A percentile compares a stretch with the other conserved stretches of the same genome.
Conservation (phyloP, 2,797 vertebrate species). For the Aldrovandia affinis region DNA sequence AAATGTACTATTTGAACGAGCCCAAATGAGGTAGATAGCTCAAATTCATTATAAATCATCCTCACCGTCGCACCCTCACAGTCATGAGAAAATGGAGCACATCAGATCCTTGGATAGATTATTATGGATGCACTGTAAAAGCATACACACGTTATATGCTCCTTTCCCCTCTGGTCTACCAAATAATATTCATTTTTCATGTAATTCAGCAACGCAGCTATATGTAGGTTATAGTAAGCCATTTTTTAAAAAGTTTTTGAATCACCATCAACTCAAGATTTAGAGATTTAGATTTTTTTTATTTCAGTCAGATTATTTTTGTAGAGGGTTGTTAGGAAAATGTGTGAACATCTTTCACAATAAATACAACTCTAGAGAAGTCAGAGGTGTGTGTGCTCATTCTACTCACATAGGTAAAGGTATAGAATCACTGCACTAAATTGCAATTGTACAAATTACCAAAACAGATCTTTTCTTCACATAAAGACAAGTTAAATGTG, state of each 20-base stretch:
- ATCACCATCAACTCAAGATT: background rate
- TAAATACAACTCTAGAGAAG: background rate
- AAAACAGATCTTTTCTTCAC: background rate
- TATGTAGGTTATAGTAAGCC: background rate
- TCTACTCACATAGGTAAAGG: background rate
- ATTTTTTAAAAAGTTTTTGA: background rate
- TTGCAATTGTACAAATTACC: background rate
- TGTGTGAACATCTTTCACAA: background rate
- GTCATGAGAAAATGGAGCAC: background rate
- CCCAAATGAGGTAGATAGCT: background rate
- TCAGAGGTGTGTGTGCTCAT: background rate
- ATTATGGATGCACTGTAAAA: background rate
- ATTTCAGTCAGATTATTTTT: background rate
- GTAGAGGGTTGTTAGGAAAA: background rate
- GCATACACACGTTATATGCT: background rate
- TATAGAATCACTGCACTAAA: background rate
- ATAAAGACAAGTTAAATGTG: background rate
- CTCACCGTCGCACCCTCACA: background rate
- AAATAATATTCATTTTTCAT: no score
- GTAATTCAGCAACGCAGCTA: no score
- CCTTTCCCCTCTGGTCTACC: background rate
- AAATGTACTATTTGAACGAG: background rate
- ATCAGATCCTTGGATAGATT: background rate
- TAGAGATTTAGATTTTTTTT: background rate
- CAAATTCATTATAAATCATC: background rate